These are phyloP conservation scores for Idaea biselata DNA, from an alignment of 2,888 invertebrate species.

Conservation along the genomic window DNA sequence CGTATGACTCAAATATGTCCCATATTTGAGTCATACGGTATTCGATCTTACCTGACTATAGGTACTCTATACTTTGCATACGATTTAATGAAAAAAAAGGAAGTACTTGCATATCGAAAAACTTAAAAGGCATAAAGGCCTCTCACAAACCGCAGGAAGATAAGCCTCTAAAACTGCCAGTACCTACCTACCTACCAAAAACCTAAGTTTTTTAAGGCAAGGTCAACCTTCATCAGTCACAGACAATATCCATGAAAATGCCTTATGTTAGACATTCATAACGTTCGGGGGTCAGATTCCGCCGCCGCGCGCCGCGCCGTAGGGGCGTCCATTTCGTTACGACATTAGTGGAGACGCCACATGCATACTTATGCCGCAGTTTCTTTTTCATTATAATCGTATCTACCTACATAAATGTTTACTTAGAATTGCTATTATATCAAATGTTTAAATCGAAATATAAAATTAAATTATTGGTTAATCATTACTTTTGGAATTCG, in stretches of 20 bases:
- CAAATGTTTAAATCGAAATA: no score
- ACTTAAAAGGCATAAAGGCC: no score
- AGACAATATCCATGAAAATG: constrained; percentile 44
- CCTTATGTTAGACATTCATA: constrained; percentile 50
- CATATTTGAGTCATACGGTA: no score
- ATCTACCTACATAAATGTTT: background rate
- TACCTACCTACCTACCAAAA: background rate
- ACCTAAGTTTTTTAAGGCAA: constrained; percentile 14
- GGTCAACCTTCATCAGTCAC: constrained; percentile 29
- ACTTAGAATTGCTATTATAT: no score
- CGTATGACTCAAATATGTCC: no score
- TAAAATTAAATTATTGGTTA: no score
- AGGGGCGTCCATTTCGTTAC: constrained; percentile 35
- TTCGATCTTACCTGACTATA: no score
- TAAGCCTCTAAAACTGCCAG: background rate
- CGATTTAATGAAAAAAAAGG: no score
- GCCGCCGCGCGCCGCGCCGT: constrained; percentile 19
- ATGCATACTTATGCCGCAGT: constrained; percentile 47
- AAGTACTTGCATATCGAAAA: no score
- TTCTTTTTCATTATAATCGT: background rate
- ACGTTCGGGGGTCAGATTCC: constrained; percentile 40
- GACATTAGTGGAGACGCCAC: constrained; percentile 42
- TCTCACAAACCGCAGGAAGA: no score
- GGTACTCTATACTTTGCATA: no score
- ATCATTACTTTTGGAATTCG: no score